Evolutionary conservation across 2,888 invertebrate species (phyloP), one percentile per base, ranked within the genome.

Genomic region (Mythimna vitellina): DNA sequence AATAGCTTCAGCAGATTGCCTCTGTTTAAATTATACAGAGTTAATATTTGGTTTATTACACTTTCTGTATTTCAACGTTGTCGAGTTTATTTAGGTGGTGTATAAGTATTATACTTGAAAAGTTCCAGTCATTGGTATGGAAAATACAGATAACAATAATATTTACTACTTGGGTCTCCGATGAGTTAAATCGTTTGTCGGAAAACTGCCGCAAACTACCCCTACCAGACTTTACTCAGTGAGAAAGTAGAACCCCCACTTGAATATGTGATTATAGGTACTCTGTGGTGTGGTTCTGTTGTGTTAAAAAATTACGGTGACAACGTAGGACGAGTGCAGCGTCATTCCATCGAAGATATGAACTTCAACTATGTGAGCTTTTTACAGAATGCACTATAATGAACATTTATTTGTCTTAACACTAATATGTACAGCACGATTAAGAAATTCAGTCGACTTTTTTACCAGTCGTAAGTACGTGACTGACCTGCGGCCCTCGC

Each of bases 401-500:
- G 56, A 29, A 29, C 29, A 32, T 20, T 20, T 46, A 14, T 14
- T 29, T 29, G 29, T 53, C 53, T 22, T 22, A 53, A 53, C 10
- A 53, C 22, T 10, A 25, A 5, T 14, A 1, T 6, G 56, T 25
- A 25, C 25, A 25, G 12, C 14, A 54, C 32, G 32, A 1, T 57
- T 32, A 32, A 32, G 3, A 57, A 3, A 32, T 10, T n/a, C 1
- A 20, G 49, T 20, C 20, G 17, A 20, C 29, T 32, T 57, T 10
- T 8, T 0, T 20, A 9, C 29, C 17, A 32, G 17, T 17, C 20
- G 32, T 32, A n/a, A 63, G 29, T 20, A 51, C 5, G 32, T 32
- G 4, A 51, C 94, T 94, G 93, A 99, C 99, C 99, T 92, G 99
- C 99, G 89, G 98, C 97, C 87, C 99, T 96, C 22, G 99, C 99